Evolutionary conservation across 2,113 vertebrate species (phyloP).

Genomic region (Irena cyanogastra): DNA sequence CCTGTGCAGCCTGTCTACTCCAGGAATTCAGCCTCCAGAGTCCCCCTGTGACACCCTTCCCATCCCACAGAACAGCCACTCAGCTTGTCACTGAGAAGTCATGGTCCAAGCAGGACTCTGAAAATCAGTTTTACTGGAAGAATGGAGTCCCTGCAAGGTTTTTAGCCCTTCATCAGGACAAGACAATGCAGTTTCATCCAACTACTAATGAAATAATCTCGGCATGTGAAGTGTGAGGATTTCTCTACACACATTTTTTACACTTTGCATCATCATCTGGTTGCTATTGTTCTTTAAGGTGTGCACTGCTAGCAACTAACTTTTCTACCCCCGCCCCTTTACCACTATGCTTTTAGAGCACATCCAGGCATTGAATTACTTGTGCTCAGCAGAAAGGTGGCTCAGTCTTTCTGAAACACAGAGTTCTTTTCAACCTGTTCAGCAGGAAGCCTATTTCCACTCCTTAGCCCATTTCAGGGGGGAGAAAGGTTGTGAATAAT

Average conservation of each 20-base stretch:
- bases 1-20: neutral
- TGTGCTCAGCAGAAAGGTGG: conserved; percentile 34
- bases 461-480: neutral
- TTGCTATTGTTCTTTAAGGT: neutral
- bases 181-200: neutral
- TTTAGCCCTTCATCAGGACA: neutral
- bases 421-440: conserved; percentile 48
- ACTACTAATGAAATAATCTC: neutral
- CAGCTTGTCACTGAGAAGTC: neutral
- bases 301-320: neutral
- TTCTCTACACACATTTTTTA: neutral
- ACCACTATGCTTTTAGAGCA: neutral
- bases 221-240: neutral
- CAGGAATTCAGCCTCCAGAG: neutral
- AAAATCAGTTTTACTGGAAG: neutral
- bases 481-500: conserved; percentile 42
- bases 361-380: neutral
- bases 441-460: conserved; percentile 34
- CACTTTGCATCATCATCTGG: neutral
- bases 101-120: neutral
- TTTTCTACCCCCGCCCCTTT: neutral
- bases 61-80: neutral
- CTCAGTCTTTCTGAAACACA: conserved; percentile 29
- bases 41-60: neutral
- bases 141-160: neutral